These are phyloP conservation scores for Argentina silus DNA, from an alignment of 2,797 vertebrate species.

Conservation along the genomic window DNA sequence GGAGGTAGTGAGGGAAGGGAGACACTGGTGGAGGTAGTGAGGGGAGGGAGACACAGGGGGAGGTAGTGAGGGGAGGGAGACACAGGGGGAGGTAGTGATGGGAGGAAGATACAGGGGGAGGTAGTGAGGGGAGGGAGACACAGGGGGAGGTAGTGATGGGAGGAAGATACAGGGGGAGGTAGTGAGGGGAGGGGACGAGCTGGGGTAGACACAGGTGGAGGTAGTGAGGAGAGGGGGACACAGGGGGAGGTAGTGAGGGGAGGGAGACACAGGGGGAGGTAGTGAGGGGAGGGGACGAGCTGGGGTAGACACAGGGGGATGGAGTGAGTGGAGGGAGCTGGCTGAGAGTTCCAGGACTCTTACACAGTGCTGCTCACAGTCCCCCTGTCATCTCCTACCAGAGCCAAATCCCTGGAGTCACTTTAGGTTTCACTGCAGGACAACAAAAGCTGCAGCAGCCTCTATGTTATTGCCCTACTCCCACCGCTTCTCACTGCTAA, in stretches of 20 bases:
- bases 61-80: no score
- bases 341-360: slow-evolving; percentile 28
- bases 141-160: not conserved
- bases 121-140: not conserved
- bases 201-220: not conserved
- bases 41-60: not conserved
- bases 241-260: not conserved
- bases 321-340: not conserved
- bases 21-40: no score
- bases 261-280: slow-evolving; percentile 9
- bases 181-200: no score
- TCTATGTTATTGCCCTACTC: slow-evolving; percentile 29
- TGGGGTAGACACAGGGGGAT: not conserved
- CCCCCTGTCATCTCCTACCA: slow-evolving; percentile 26
- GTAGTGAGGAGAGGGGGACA: not conserved
- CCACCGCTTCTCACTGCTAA: slow-evolving; percentile 16
- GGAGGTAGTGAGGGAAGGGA: no score
- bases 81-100: no score
- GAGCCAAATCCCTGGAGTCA: slow-evolving; percentile 35
- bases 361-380: slow-evolving; percentile 19
- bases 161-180: not conserved
- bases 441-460: slow-evolving; percentile 1
- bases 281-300: not conserved
- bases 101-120: not conserved
- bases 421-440: slow-evolving; percentile 11